A percentile compares a stretch with the other conserved stretches of the same genome.
Evolutionary conservation across 2,888 invertebrate species (phyloP).

Genomic region (Lingula anatina): DNA sequence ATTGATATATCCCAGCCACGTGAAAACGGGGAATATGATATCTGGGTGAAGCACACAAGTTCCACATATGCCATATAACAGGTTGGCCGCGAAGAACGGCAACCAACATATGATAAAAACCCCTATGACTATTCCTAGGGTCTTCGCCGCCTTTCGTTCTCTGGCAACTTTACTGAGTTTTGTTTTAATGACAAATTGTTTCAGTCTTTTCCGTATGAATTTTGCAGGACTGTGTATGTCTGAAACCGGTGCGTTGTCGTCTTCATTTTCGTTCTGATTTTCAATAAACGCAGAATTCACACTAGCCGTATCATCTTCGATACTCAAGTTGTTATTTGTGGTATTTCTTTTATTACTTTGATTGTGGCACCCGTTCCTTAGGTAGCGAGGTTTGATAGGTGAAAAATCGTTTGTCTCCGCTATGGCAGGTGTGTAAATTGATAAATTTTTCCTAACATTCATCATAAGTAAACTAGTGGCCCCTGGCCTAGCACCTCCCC

Average conservation of each 20-base stretch:
- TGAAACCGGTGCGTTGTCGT: constrained; percentile 6
- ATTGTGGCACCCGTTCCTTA: not conserved
- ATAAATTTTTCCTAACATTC: not conserved
- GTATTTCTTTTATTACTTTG: too few relatives aligned
- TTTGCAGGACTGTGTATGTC: constrained; percentile 14
- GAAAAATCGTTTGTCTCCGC: not conserved
- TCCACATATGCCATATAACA: constrained; percentile 80
- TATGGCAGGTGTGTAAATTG: not conserved
- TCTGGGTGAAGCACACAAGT: constrained; percentile 51
- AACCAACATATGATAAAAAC: constrained; percentile 96
- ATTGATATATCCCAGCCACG: constrained; percentile 52
- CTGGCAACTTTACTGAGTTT: constrained; percentile 93
- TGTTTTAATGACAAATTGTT: constrained; percentile 80
- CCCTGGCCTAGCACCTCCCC: constrained; percentile 65
- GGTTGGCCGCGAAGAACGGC: constrained; percentile 92
- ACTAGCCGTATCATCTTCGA: not conserved
- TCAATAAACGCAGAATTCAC: too few relatives aligned
- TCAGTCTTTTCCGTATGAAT: constrained; percentile 32
- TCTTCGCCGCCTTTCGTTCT: constrained; percentile 96
- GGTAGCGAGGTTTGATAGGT: not conserved
- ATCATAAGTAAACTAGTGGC: not conserved
- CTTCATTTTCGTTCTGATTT: too few relatives aligned
- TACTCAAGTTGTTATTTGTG: too few relatives aligned
- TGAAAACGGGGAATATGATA: constrained; percentile 44
- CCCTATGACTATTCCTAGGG: constrained; percentile 93